Conservation (phyloP, 2,797 vertebrate genomes). For the Crossoptilon crossoptilon region DNA sequence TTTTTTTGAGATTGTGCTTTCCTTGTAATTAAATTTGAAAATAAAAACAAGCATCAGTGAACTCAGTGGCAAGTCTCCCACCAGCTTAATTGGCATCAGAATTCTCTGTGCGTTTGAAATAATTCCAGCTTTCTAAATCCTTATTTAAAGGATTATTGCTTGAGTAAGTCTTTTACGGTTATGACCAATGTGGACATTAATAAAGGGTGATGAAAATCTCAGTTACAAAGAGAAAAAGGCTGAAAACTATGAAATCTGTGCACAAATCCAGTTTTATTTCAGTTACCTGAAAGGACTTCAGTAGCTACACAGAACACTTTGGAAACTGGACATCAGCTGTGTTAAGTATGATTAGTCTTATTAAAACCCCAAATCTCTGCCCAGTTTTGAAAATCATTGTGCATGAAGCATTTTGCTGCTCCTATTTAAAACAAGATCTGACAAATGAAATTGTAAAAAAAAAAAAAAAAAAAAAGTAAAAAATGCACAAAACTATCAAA, state of each 20-base stretch:
- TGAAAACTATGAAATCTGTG: conserved; percentile 22
- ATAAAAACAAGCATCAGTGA: not conserved
- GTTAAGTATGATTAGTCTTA: conserved; percentile 28
- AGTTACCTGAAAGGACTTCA: conserved; percentile 32
- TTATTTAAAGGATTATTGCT: not conserved
- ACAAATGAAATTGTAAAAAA: conserved; percentile 33
- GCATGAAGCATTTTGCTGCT: not conserved
- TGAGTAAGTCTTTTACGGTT: not conserved
- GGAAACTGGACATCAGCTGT: conserved; percentile 10
- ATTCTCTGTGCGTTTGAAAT: conserved; percentile 33
- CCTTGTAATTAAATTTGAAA: not conserved
- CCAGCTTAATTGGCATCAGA: not conserved
- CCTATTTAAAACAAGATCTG: conserved; percentile 16
- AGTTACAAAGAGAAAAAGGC: not conserved
- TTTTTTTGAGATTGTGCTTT: not conserved
- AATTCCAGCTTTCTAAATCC: conserved; percentile 6
- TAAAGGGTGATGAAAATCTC: not conserved
- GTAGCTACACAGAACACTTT: conserved; percentile 47
- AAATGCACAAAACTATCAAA: conserved; percentile 48
- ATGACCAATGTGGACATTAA: not conserved
- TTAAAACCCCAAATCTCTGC: not conserved
- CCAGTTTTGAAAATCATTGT: conserved; percentile 22
- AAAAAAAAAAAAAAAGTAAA: conserved; percentile 37
- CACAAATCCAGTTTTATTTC: conserved; percentile 80
- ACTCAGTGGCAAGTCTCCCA: not conserved